phyloP scores from a whole-genome alignment of 2,113 vertebrate genomes.

The Casuarius casuarius region DNA sequence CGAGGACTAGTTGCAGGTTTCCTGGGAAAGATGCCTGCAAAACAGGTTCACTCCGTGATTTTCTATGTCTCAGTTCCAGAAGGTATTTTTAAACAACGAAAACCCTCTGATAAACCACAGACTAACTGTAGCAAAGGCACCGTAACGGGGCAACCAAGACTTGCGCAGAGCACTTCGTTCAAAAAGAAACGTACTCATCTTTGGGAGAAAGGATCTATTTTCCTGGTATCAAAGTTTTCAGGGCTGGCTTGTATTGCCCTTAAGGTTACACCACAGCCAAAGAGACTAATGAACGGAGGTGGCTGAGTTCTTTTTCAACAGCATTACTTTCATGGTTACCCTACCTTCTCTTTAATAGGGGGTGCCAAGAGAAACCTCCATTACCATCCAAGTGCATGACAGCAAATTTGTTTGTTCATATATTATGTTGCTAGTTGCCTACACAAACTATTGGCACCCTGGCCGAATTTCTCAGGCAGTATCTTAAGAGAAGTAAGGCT shows the following conservation, averaged over 20 bases:
- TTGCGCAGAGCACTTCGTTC: slow-evolving; percentile 4
- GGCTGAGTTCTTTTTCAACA: not conserved
- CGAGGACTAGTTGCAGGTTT: slow-evolving; percentile 94
- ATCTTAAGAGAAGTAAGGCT: not conserved
- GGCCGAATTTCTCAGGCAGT: not conserved
- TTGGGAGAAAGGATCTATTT: slow-evolving; percentile 1
- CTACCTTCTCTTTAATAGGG: not conserved
- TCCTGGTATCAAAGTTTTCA: not conserved
- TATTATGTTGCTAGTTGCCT: not conserved
- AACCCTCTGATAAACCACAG: slow-evolving; percentile 8
- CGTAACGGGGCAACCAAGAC: not conserved
- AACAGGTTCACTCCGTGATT: slow-evolving; percentile 12
- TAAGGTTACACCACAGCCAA: not conserved
- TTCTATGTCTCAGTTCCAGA: not conserved
- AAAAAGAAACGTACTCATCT: not conserved
- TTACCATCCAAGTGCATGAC: not conserved
- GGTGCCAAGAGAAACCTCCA: not conserved
- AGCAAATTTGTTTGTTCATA: not conserved
- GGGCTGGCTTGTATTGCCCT: not conserved
- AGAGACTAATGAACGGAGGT: not conserved
- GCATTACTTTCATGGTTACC: not conserved
- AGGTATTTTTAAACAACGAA: not conserved
- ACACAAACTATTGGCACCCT: not conserved
- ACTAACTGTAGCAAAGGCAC: not conserved
- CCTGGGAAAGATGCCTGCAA: slow-evolving; percentile 94